A percentile compares a stretch with the other conserved stretches of the same genome.
phyloP scores from a whole-genome alignment of 2,797 vertebrate species.

The Cyprinodon diabolis region DNA sequence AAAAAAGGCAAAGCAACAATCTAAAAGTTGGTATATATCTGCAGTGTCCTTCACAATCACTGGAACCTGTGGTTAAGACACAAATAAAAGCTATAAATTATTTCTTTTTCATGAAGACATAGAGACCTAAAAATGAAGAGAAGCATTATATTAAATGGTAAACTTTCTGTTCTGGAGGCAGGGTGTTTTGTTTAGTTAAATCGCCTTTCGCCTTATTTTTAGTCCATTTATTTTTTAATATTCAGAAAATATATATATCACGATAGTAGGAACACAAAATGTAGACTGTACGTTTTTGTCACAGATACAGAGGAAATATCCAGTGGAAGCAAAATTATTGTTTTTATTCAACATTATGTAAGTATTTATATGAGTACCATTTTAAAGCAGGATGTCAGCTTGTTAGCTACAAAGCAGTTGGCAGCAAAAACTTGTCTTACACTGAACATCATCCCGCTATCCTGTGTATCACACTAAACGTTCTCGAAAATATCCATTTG shows the following conservation, averaged over 20 bases:
- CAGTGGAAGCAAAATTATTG: background rate
- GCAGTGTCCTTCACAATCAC: too few relatives aligned
- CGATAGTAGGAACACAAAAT: too few relatives aligned
- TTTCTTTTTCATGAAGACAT: too few relatives aligned
- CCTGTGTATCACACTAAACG: background rate
- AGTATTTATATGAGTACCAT: background rate
- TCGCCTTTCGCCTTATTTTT: too few relatives aligned
- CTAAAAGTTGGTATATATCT: background rate
- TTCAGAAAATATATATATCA: too few relatives aligned
- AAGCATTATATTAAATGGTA: too few relatives aligned
- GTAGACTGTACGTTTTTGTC: too few relatives aligned
- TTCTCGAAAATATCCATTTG: conserved; percentile 1
- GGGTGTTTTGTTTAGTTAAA: too few relatives aligned
- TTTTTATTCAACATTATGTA: background rate
- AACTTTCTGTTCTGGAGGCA: too few relatives aligned
- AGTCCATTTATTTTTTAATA: too few relatives aligned
- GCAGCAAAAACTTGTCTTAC: background rate
- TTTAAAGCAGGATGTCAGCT: background rate
- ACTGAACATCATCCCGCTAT: background rate
- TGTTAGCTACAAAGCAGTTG: background rate
- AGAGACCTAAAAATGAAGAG: too few relatives aligned
- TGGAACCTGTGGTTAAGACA: too few relatives aligned
- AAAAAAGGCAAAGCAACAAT: background rate
- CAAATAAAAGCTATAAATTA: background rate
- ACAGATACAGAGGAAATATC: background rate